Evolutionary conservation across 2,797 vertebrate genomes (phyloP).

Genomic region (Catamblyrhynchus diadema): DNA sequence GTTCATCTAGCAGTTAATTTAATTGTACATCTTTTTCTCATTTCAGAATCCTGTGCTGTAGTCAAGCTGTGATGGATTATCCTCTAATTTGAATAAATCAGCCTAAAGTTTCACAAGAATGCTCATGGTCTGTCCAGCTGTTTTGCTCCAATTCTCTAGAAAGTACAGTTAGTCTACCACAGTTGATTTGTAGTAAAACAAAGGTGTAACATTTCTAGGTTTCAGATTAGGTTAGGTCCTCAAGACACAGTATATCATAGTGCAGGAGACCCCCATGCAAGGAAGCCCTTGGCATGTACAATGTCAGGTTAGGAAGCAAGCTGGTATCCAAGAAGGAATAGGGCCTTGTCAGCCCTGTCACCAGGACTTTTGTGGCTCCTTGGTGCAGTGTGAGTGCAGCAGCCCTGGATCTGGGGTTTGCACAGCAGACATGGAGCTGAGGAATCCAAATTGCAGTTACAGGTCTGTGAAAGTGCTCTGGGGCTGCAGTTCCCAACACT

Average conservation of each 20-base stretch:
- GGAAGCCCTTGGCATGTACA: not conserved
- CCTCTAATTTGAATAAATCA: not conserved
- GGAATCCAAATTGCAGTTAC: not conserved
- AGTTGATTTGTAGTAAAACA: not conserved
- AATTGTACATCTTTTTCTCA: conserved; percentile 1
- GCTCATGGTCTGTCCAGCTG: not conserved
- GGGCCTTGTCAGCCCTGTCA: not conserved
- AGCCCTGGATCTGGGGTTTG: not conserved
- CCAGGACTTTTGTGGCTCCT: not conserved
- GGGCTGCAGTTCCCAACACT: not conserved
- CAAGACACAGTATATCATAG: not conserved
- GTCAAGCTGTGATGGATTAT: not conserved
- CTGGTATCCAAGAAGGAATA: not conserved
- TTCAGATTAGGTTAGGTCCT: not conserved
- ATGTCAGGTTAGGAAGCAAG: not conserved
- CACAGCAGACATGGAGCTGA: not conserved
- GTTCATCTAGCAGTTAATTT: not conserved
- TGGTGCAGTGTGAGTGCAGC: not conserved
- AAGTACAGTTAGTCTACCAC: not conserved
- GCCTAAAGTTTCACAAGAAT: not conserved
- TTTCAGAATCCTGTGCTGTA: not conserved
- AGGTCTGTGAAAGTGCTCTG: not conserved
- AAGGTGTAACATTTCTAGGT: not conserved
- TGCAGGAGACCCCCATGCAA: not conserved
- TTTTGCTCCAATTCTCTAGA: not conserved